A percentile compares a stretch with the other conserved stretches of the same genome.
phyloP scores from a whole-genome alignment of 1,140 invertebrate species.

The Hypothenemus hampei region DNA sequence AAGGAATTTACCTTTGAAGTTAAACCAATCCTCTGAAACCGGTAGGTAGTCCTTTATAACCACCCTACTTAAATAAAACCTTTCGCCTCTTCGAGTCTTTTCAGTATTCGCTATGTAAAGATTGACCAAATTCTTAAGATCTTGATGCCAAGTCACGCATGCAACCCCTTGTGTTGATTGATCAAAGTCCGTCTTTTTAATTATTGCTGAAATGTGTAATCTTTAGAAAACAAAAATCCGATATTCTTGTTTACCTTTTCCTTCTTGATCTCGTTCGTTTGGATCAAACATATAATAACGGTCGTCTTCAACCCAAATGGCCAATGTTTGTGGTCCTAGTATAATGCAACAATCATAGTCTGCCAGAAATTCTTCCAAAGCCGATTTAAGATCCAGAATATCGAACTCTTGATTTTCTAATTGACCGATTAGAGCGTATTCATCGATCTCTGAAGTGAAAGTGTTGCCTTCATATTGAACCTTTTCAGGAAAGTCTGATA shows the following conservation, averaged over 20 bases:
- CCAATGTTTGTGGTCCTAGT: constrained; percentile 35
- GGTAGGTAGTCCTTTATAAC: constrained; percentile 44
- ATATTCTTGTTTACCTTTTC: constrained; percentile 14
- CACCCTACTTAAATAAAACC: constrained; percentile 49
- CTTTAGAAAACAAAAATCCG: background rate
- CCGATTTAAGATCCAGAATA: constrained; percentile 37
- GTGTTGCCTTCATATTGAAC: constrained; percentile 21
- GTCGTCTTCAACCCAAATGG: constrained; percentile 37
- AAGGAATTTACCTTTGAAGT: constrained; percentile 45
- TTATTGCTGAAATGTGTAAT: constrained; percentile 11
- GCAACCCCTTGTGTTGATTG: constrained; percentile 31
- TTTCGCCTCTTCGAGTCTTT: constrained; percentile 43
- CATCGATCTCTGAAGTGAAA: constrained; percentile 24
- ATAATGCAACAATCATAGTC: constrained; percentile 39
- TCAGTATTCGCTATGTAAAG: constrained; percentile 45
- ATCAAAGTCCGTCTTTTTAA: background rate
- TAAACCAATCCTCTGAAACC: constrained; percentile 48
- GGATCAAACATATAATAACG: constrained; percentile 41
- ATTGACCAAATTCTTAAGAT: constrained; percentile 36
- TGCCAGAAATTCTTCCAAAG: constrained; percentile 35
- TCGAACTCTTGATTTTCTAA: constrained; percentile 32
- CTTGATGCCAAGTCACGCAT: constrained; percentile 38
- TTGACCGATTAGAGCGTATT: constrained; percentile 36
- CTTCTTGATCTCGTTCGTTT: constrained; percentile 34
- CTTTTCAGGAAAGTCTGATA: constrained; percentile 24